Evolutionary conservation across 2,797 vertebrate species (phyloP).

Genomic region (Phalloptychus januarius): DNA sequence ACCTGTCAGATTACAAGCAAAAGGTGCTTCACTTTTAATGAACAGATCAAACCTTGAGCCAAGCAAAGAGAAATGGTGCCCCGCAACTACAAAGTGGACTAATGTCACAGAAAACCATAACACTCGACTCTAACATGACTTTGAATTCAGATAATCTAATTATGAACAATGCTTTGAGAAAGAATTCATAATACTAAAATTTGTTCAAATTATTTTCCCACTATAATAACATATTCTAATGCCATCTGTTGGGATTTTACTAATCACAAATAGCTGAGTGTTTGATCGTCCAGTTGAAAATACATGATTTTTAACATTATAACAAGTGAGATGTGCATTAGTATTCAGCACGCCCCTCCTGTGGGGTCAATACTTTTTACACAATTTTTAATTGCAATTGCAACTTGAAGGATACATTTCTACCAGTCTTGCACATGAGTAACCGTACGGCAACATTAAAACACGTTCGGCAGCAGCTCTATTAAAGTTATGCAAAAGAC

Average conservation of each 20-base stretch:
- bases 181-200: background rate
- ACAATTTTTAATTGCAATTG: background rate
- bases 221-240: background rate
- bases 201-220: background rate
- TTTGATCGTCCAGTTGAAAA: background rate
- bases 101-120: slow-evolving; percentile 42
- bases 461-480: too few species aligned
- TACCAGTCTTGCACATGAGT: background rate
- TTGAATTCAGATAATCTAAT: slow-evolving; percentile 60
- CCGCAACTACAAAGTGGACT: slow-evolving; percentile 50
- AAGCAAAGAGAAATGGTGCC: slow-evolving; percentile 38
- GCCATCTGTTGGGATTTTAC: background rate
- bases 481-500: too few species aligned
- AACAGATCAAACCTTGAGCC: slow-evolving; percentile 54
- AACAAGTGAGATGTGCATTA: background rate
- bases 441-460: too few species aligned
- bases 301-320: background rate
- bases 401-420: background rate
- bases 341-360: background rate
- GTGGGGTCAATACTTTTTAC: background rate
- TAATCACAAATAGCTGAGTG: background rate
- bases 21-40: slow-evolving; percentile 57
- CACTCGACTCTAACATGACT: slow-evolving; percentile 47
- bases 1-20: slow-evolving; percentile 55
- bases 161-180: slow-evolving; percentile 7